Evolutionary conservation across 2,888 invertebrate genomes (phyloP).

Genomic region (Athalia circularis): DNA sequence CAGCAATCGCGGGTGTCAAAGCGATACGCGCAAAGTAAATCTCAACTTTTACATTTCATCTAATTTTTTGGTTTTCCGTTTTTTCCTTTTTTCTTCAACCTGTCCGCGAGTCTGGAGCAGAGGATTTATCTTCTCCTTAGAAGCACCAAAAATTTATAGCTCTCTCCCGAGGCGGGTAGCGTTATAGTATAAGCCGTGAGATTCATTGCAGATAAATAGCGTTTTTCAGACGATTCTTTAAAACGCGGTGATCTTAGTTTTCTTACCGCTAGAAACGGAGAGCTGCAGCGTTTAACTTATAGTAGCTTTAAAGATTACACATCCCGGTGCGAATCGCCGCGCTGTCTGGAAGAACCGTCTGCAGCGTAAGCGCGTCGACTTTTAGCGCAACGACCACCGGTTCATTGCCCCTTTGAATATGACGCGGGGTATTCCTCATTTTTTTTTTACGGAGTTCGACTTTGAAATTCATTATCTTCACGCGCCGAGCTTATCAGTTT

Average conservation of each 20-base stretch:
- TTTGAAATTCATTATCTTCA: no score
- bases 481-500: no score
- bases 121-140: not conserved
- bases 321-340: not conserved
- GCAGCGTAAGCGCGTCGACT: not conserved
- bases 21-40: no score
- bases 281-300: no score
- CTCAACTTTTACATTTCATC: no score
- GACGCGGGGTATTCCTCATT: not conserved
- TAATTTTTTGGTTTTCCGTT: no score
- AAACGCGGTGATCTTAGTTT: not conserved
- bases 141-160: constrained; percentile 3
- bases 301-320: no score
- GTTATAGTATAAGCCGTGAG: not conserved
- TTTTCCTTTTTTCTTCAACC: no score
- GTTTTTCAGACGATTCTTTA: not conserved
- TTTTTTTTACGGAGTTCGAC: not conserved
- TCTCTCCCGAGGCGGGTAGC: not conserved
- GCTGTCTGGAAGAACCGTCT: constrained; percentile 24
- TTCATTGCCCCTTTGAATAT: constrained; percentile 16
- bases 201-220: constrained; percentile 17
- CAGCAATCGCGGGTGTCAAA: no score
- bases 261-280: not conserved
- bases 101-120: not conserved
- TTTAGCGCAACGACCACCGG: not conserved